Percentiles rank a stretch among this genome's conserved stretches.
Evolutionary conservation across 2,113 vertebrate species (phyloP).

Genomic region (Acrocephalus kingi): DNA sequence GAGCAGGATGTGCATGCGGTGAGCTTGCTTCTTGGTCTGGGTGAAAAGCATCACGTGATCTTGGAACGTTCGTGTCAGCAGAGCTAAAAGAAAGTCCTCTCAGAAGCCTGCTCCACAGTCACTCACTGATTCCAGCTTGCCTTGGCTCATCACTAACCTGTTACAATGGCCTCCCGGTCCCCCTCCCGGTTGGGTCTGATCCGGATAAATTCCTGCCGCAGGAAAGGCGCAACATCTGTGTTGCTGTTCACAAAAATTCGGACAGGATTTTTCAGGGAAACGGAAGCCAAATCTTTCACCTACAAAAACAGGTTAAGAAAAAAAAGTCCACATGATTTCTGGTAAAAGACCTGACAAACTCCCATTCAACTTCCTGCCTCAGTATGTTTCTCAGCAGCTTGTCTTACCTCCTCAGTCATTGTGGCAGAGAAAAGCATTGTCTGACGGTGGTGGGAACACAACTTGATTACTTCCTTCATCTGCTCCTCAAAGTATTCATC

Average conservation of each 20-base stretch:
- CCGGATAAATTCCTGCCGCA: constrained; percentile 93
- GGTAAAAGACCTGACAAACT: background rate
- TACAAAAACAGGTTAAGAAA: constrained; percentile 37
- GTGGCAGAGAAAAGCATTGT: constrained; percentile 98
- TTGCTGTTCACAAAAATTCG: constrained; percentile 98
- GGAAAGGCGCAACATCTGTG: constrained; percentile 94
- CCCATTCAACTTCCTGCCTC: background rate
- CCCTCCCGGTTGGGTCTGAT: constrained; percentile 90
- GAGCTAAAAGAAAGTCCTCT: constrained; percentile 73
- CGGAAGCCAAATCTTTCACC: constrained; percentile 95
- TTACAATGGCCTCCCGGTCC: constrained; percentile 91
- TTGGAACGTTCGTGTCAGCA: constrained; percentile 91
- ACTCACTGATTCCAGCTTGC: background rate
- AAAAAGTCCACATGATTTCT: background rate
- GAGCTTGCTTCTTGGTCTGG: constrained; percentile 98
- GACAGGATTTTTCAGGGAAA: constrained; percentile 90
- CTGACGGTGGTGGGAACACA: constrained; percentile 92
- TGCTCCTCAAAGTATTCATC: constrained; percentile 99
- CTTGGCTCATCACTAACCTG: constrained; percentile 73
- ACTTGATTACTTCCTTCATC: constrained; percentile 96
- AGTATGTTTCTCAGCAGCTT: background rate
- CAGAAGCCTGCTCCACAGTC: background rate
- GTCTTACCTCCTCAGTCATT: constrained; percentile 91
- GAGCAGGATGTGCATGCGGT: constrained; percentile 94
- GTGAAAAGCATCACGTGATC: constrained; percentile 98